Evolutionary conservation across 2,888 invertebrate genomes (phyloP).

Genomic region (Trissoscelio sp.): DNA sequence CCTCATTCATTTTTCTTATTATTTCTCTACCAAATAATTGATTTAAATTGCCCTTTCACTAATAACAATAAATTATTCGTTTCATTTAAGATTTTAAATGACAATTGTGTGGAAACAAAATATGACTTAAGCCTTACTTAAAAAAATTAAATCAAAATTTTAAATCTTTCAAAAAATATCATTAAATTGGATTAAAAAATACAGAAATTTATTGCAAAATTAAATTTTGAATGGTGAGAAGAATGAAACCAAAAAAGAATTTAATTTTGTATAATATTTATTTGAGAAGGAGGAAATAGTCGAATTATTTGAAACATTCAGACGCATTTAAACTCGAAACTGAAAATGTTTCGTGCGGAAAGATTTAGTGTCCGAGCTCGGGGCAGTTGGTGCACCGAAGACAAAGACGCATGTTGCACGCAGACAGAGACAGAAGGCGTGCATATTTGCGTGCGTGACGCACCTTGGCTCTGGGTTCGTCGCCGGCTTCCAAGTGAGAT

Average conservation of each 20-base stretch:
- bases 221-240: too few relatives aligned
- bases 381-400: conserved; percentile 1
- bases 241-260: too few relatives aligned
- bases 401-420: conserved; percentile 15
- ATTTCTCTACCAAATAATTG: conserved; percentile 12
- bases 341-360: conserved; percentile 27
- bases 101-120: too few relatives aligned
- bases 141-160: too few relatives aligned
- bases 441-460: conserved; percentile 80
- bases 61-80: not conserved
- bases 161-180: too few relatives aligned
- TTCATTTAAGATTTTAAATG: too few relatives aligned
- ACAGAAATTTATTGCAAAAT: too few relatives aligned
- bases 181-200: too few relatives aligned
- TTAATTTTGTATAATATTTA: too few relatives aligned
- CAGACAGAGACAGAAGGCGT: conserved; percentile 46
- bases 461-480: conserved; percentile 77
- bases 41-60: not conserved
- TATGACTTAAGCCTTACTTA: too few relatives aligned
- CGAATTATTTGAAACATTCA: not conserved
- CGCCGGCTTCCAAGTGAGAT: conserved; percentile 41
- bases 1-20: not conserved
- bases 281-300: not conserved
- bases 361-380: conserved; percentile 26
- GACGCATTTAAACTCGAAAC: conserved; percentile 3